phyloP scores from a whole-genome alignment of 53 echinoderm and acorn worm genomes.

The Crossaster papposus region DNA sequence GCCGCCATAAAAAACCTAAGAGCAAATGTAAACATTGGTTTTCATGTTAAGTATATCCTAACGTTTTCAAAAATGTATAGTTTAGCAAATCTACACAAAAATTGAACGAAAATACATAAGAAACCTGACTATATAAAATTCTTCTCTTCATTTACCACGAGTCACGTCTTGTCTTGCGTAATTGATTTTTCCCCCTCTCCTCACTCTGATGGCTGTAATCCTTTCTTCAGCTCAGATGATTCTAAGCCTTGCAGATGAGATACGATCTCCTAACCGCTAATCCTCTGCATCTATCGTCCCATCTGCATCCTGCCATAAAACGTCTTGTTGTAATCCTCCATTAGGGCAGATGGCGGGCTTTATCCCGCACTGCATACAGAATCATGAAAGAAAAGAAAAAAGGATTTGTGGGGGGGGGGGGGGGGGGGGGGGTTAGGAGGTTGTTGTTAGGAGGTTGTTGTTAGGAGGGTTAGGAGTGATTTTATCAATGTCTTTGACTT shows the following conservation, averaged over 20 bases:
- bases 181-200: not conserved
- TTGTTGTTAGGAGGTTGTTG: no score
- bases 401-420: not conserved
- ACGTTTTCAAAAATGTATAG: no score
- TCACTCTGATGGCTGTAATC: not conserved
- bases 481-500: not conserved
- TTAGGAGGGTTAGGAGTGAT: not conserved
- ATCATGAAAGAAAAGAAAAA: not conserved
- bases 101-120: no score
- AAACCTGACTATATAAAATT: no score
- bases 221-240: conserved; percentile 7
- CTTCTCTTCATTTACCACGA: no score
- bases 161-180: not conserved
- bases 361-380: not conserved
- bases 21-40: no score
- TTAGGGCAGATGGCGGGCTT: conserved; percentile 25
- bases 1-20: no score
- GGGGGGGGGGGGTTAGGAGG: not conserved
- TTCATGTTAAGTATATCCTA: no score
- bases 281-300: not conserved
- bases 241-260: conserved; percentile 15
- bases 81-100: no score
- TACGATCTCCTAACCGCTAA: conserved; percentile 8
- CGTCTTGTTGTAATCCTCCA: conserved; percentile 43
- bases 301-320: not conserved